phyloP scores from a whole-genome alignment of 2,888 invertebrate genomes.

The Pollenia labialis region DNA sequence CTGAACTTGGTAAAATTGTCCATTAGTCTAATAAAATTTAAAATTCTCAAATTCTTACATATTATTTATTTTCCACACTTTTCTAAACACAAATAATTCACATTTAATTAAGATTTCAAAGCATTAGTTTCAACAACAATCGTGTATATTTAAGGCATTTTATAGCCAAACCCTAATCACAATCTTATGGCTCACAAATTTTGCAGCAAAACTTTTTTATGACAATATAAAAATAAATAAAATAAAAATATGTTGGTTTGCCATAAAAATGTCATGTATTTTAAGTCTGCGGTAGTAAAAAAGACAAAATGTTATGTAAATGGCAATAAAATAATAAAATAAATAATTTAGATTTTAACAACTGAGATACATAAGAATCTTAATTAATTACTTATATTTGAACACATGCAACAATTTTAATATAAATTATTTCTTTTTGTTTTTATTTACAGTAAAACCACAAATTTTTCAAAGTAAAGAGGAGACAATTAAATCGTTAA shows the following conservation, averaged over 20 bases:
- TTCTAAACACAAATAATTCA: no score
- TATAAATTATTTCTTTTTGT: slow-evolving; percentile 31
- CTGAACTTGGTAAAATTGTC: no score
- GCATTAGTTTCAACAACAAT: no score
- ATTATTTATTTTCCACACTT: no score
- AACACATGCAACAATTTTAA: slow-evolving; percentile 6
- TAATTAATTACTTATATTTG: slow-evolving; percentile 8
- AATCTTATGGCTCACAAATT: neutral
- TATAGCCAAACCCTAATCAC: no score
- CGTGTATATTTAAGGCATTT: no score
- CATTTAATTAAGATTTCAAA: no score
- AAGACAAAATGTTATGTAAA: slow-evolving; percentile 18
- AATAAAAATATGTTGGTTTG: slow-evolving; percentile 9
- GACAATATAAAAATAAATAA: neutral
- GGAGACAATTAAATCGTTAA: neutral
- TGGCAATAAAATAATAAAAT: slow-evolving; percentile 26
- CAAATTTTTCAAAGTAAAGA: neutral
- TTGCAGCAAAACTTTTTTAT: neutral
- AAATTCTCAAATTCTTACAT: no score
- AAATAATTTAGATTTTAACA: slow-evolving; percentile 29
- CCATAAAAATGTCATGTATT: slow-evolving; percentile 28
- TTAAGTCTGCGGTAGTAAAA: neutral
- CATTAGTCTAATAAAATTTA: no score
- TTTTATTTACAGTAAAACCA: slow-evolving; percentile 57
- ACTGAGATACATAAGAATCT: neutral